Conservation (phyloP, 2,113 vertebrate species). For the Atherinomorus stipes region DNA sequence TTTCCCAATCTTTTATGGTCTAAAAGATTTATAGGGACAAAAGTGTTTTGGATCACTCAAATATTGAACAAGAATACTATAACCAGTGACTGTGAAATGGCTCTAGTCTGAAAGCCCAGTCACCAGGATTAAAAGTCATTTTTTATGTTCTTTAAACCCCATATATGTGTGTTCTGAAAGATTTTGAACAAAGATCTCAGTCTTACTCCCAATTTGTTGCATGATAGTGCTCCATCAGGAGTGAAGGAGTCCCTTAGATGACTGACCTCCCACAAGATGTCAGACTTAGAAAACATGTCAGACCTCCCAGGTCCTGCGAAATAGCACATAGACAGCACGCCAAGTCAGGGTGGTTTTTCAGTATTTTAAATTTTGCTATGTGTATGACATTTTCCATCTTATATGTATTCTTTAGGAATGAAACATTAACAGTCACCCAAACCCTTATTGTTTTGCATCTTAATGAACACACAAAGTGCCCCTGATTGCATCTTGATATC, state of each 20-base stretch:
- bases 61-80: neutral
- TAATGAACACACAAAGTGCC: too few relatives aligned
- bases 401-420: too few relatives aligned
- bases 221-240: neutral
- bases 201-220: neutral
- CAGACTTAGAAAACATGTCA: neutral
- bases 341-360: neutral
- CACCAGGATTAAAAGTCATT: neutral
- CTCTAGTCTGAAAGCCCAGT: neutral
- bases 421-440: too few relatives aligned
- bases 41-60: neutral
- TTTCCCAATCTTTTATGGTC: neutral
- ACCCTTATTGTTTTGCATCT: too few relatives aligned
- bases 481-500: too few relatives aligned
- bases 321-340: neutral
- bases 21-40: neutral
- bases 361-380: too few relatives aligned
- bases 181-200: neutral
- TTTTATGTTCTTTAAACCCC: neutral
- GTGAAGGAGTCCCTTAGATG: neutral
- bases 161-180: neutral
- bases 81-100: slow-evolving; percentile 2
- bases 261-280: neutral
- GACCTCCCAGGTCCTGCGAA: neutral
- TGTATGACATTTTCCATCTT: neutral